Conservation (phyloP, 2,888 invertebrate species). For the Parapristionchus giblindavisi region DNA sequence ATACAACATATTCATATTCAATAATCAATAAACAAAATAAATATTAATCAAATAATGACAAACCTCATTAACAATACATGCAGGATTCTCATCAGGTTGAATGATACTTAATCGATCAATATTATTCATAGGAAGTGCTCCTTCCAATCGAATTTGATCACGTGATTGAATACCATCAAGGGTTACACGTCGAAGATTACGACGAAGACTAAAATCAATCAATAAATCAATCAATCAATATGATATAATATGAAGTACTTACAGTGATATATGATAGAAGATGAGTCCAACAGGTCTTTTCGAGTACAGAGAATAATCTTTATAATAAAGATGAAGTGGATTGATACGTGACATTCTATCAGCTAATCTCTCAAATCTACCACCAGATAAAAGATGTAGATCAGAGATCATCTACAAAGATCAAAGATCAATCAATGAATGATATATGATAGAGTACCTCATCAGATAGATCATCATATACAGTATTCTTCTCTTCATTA, state of each 20-base stretch:
- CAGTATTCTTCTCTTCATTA: neutral
- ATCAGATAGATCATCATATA: neutral
- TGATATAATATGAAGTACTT: neutral
- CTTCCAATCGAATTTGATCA: slow-evolving; percentile 19
- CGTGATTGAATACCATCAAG: slow-evolving; percentile 11
- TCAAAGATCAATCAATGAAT: no score
- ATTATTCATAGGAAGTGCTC: slow-evolving; percentile 5
- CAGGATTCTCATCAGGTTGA: neutral
- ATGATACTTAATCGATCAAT: slow-evolving; percentile 15
- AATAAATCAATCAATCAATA: neutral
- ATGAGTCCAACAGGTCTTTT: slow-evolving; percentile 7
- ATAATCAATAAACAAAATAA: neutral
- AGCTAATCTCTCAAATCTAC: slow-evolving; percentile 30
- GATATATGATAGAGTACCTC: slow-evolving; percentile 2
- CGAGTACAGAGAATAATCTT: slow-evolving; percentile 9
- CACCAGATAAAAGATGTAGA: neutral
- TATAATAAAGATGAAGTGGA: slow-evolving; percentile 25
- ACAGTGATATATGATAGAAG: slow-evolving; percentile 21
- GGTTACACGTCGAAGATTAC: slow-evolving; percentile 22
- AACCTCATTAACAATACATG: slow-evolving; percentile 28
- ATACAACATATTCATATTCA: neutral
- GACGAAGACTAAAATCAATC: slow-evolving; percentile 14
- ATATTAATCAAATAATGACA: neutral
- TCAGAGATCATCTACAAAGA: neutral
- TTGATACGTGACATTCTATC: neutral